Base-by-base conservation (phyloP, 2,888 invertebrate genomes). In the Cetonia aurata region DNA sequence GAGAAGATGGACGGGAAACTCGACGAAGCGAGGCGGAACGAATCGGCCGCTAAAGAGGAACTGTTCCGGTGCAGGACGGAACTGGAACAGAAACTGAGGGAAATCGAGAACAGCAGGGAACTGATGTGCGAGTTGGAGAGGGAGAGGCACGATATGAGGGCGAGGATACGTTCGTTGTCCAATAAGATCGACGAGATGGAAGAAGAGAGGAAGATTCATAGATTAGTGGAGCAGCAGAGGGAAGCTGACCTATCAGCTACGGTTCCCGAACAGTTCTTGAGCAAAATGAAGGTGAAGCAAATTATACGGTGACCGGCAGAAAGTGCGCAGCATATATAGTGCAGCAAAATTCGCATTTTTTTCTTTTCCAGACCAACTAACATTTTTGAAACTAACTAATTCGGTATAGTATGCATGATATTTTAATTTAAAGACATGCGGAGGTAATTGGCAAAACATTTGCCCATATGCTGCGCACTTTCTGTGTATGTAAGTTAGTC, bases 91-190 rank as follows among this genome's bases (percentile, higher is more conserved):
- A 79, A 76, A 52, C 73, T 68, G 33, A 74, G 74, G 9, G 80
- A 82, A 71, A 69, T 80, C 4, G 80, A 81, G 71, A 79, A 80
- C 56, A 79, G 78, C 59, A 79, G 80, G 53, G 67, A 74, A 31
- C 74, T 79, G 69, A 76, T 82, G 74, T 85, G 83, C 33, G 87
- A 87, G 77, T 82, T 88, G 41, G 86, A 87, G 73, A 80, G 82
- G 46, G 87, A 87, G 74, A 86, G 86, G 67, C 77, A 79, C 0
- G 83, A 85, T 15, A 76, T 87, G 50, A 81, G 84, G 8, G 83
- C 83, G 9, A 86, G 87, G 77, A 82, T 87, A 4, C 80, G 84
- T 1, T 79, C 82, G 0, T 79, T 87, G 9, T 83, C 80, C 81
- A 78, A 83, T 73, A 85, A 85, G 71, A 74, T 88, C 25, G 60